Evolutionary conservation across 1,140 invertebrate species (phyloP).

Genomic region (Reticulitermes speratus): DNA sequence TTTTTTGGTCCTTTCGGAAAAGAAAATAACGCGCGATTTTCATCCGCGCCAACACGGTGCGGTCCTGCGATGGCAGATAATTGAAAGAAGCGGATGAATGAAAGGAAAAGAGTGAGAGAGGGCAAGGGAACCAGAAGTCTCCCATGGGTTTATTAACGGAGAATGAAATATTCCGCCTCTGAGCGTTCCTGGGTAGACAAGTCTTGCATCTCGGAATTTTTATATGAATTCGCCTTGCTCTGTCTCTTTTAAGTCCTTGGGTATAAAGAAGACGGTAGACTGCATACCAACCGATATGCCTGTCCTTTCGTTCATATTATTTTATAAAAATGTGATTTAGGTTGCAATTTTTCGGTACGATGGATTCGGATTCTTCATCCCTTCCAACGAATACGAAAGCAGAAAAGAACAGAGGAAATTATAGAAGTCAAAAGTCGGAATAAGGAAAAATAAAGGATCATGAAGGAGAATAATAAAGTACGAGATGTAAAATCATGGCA

Average conservation of each 20-base stretch:
- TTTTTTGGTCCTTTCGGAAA: background rate
- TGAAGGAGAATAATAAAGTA: background rate
- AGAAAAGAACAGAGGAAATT: background rate
- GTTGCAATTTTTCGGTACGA: conserved; percentile 23
- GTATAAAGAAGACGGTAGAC: background rate
- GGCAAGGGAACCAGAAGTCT: background rate
- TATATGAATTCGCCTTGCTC: background rate
- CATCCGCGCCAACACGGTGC: background rate
- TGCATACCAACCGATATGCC: background rate
- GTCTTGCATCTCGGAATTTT: background rate
- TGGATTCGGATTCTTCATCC: background rate
- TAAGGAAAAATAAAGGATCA: background rate
- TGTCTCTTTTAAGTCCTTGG: background rate
- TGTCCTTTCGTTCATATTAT: conserved; percentile 7
- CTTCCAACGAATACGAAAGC: background rate
- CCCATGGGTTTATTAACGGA: conserved; percentile 22
- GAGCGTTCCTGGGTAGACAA: background rate
- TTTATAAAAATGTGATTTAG: conserved; percentile 24
- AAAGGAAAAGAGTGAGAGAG: background rate
- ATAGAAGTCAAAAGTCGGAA: background rate
- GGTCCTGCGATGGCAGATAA: background rate
- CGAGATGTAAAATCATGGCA: background rate
- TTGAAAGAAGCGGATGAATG: background rate
- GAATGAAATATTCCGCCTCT: conserved; percentile 15
- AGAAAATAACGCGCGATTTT: conserved; percentile 3